Evolutionary conservation across 1,140 invertebrate species (phyloP).

Genomic region (Anastrepha obliqua): DNA sequence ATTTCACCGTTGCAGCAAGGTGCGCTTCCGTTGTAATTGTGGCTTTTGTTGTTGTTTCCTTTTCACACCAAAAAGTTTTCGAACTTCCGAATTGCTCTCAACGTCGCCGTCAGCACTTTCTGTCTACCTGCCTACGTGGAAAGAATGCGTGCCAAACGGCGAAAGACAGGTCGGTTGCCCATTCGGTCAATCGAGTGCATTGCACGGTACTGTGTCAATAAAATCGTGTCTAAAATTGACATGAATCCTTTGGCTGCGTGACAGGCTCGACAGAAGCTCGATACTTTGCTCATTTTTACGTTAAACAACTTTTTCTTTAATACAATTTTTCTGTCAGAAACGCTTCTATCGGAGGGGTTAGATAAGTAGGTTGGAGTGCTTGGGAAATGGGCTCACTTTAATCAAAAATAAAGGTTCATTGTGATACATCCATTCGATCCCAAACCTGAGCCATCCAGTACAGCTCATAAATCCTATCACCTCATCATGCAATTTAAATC

Average conservation of each 20-base stretch:
- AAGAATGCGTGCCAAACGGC: not conserved
- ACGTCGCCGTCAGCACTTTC: not conserved
- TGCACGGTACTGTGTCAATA: not conserved
- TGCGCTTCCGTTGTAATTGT: not conserved
- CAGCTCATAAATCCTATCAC: too few species aligned
- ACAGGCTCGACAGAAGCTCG: not conserved
- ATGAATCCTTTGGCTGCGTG: not conserved
- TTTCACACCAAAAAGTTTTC: not conserved
- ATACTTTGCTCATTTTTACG: too few species aligned
- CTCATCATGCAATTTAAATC: too few species aligned
- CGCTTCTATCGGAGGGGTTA: too few species aligned
- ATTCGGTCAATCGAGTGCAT: constrained; percentile 34
- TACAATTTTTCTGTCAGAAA: too few species aligned
- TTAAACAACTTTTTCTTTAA: too few species aligned
- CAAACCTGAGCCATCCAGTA: too few species aligned
- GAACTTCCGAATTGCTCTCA: not conserved
- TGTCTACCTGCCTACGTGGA: not conserved
- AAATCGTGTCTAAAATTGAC: not conserved
- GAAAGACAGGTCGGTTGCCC: constrained; percentile 1
- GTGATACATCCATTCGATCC: too few species aligned
- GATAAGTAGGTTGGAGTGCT: too few species aligned
- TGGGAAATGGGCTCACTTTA: too few species aligned
- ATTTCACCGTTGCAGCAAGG: too few species aligned
- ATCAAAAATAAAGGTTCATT: too few species aligned
- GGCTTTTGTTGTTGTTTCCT: not conserved